Evolutionary conservation across 2,888 invertebrate genomes (phyloP).

Genomic region (Eilema griseolum): DNA sequence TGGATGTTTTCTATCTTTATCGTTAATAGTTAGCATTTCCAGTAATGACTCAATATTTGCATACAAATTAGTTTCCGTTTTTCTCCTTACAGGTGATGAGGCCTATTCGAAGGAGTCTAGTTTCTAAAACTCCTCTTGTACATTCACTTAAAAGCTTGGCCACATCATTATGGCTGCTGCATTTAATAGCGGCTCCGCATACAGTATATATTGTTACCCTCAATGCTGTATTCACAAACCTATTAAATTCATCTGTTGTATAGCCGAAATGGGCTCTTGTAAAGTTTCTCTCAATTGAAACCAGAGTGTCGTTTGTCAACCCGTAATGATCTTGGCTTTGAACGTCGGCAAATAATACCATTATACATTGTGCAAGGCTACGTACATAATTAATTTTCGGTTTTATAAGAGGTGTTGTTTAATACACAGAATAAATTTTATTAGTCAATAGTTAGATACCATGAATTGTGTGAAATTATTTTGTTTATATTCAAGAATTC

Average conservation of each 20-base stretch:
- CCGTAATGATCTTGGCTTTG: slow-evolving; percentile 57
- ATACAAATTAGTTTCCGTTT: slow-evolving; percentile 43
- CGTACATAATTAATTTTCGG: slow-evolving; percentile 51
- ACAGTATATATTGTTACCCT: slow-evolving; percentile 43
- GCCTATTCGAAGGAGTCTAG: slow-evolving; percentile 32
- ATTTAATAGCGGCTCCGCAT: slow-evolving; percentile 32
- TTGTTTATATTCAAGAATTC: slow-evolving; percentile 24
- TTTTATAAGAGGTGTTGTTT: slow-evolving; percentile 37
- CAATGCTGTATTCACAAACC: slow-evolving; percentile 59
- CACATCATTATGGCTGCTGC: slow-evolving; percentile 32
- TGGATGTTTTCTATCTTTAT: slow-evolving; percentile 29
- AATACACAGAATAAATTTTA: slow-evolving; percentile 34
- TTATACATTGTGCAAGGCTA: slow-evolving; percentile 34
- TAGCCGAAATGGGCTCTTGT: slow-evolving; percentile 57
- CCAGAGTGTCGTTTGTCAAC: slow-evolving; percentile 61
- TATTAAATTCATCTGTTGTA: slow-evolving; percentile 61
- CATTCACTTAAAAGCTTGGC: slow-evolving; percentile 22
- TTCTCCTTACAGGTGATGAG: slow-evolving; percentile 35
- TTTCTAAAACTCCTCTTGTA: slow-evolving; percentile 38
- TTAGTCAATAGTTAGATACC: slow-evolving; percentile 27
- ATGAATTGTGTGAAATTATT: slow-evolving; percentile 27
- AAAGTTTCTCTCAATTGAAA: slow-evolving; percentile 61
- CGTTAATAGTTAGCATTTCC: slow-evolving; percentile 28
- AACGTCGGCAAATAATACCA: slow-evolving; percentile 48
- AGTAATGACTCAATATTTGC: slow-evolving; percentile 46